Percentiles rank a stretch among this genome's conserved stretches.
These are phyloP conservation scores for Caenorhabditis tropicalis DNA, from an alignment of 1,140 invertebrate species.

Conservation along the genomic window DNA sequence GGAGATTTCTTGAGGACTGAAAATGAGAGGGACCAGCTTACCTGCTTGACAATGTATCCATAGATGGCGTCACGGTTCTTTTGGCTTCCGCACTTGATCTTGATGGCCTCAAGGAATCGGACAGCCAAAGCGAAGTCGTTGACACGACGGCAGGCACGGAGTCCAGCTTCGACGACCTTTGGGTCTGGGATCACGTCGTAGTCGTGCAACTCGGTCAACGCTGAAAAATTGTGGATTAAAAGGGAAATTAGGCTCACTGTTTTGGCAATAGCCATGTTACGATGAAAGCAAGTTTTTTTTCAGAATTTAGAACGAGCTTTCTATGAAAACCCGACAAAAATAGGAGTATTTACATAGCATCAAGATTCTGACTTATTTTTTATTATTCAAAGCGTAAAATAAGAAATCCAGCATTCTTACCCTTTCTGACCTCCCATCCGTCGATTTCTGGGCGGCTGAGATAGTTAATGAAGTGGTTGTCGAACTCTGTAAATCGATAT, in stretches of 20 bases:
- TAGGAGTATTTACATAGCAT: too few species aligned
- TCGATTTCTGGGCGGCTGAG: slow-evolving; percentile 90
- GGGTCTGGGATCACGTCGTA: slow-evolving; percentile 91
- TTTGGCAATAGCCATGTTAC: too few species aligned
- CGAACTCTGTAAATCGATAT: slow-evolving; percentile 63
- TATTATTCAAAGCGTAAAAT: too few species aligned
- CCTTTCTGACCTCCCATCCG: slow-evolving; percentile 87
- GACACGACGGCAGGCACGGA: slow-evolving; percentile 87
- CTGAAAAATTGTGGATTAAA: slow-evolving; percentile 58
- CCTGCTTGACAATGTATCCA: slow-evolving; percentile 68
- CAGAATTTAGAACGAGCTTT: too few species aligned
- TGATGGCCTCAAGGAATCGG: slow-evolving; percentile 88
- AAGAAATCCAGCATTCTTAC: slow-evolving; percentile 38
- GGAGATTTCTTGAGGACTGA: too few species aligned
- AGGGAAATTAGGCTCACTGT: too few species aligned
- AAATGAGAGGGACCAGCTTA: background rate
- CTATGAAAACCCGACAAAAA: slow-evolving; percentile 44
- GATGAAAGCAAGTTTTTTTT: too few species aligned
- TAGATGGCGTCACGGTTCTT: slow-evolving; percentile 70
- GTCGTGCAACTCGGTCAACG: slow-evolving; percentile 66
- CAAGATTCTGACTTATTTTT: background rate
- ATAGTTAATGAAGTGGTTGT: slow-evolving; percentile 75
- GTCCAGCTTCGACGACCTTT: slow-evolving; percentile 86
- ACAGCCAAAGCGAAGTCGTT: slow-evolving; percentile 92
- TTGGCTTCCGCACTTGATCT: slow-evolving; percentile 84